Percentiles rank a stretch among this genome's conserved stretches.
Conservation (phyloP, 2,888 invertebrate species). For the Nemotelus pantherinus region DNA sequence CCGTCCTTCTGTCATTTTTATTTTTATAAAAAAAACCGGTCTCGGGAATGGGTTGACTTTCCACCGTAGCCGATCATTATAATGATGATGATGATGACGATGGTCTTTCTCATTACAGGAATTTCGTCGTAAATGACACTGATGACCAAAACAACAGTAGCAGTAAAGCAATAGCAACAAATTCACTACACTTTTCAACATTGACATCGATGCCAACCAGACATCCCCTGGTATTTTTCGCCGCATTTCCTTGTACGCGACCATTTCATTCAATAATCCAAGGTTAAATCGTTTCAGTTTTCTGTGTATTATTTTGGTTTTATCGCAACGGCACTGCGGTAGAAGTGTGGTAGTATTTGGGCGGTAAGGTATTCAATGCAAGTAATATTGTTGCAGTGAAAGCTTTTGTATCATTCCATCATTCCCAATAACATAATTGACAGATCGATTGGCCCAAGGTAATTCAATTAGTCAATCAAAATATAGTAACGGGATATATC, state of each 20-base stretch:
- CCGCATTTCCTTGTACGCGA: too few relatives aligned
- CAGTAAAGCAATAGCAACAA: not conserved
- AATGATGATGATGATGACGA: not conserved
- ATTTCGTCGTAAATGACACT: conserved; percentile 24
- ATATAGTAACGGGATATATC: conserved; percentile 42
- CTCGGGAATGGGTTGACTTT: too few relatives aligned
- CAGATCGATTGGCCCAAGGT: conserved; percentile 57
- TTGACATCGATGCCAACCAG: too few relatives aligned
- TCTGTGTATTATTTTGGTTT: too few relatives aligned
- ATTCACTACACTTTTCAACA: too few relatives aligned
- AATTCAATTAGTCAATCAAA: conserved; percentile 57
- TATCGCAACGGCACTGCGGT: too few relatives aligned
- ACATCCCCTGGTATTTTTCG: too few relatives aligned
- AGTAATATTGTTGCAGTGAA: conserved; percentile 1
- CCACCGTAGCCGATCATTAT: too few relatives aligned
- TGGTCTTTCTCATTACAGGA: conserved; percentile 34
- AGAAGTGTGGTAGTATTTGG: not conserved
- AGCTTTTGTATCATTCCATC: conserved; percentile 27
- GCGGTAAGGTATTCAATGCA: conserved; percentile 2
- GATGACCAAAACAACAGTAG: conserved; percentile 38
- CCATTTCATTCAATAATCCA: too few relatives aligned
- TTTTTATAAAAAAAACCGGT: too few relatives aligned
- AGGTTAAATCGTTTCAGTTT: too few relatives aligned
- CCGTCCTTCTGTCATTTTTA: not conserved
- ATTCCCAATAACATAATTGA: conserved; percentile 53